These are phyloP conservation scores for Indicator indicator DNA, from an alignment of 2,113 vertebrate species.

Conservation along the genomic window DNA sequence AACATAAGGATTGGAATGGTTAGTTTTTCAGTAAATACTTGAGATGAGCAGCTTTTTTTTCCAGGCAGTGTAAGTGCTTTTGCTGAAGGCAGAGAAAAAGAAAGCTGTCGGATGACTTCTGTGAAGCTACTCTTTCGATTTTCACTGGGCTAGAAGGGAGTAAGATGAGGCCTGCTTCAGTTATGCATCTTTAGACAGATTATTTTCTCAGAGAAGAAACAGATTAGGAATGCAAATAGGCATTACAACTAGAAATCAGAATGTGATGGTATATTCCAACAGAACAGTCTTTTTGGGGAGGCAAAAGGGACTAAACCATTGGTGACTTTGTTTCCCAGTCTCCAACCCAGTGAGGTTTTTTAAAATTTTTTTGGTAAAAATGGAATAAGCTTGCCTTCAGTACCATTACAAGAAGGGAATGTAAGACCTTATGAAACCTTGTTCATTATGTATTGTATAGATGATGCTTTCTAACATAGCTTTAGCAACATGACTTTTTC, in stretches of 20 bases:
- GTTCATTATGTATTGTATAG: background rate
- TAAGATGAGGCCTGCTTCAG: background rate
- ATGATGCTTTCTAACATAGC: background rate
- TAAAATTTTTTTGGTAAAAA: background rate
- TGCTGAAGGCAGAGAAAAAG: background rate
- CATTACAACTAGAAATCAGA: background rate
- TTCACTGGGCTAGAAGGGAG: background rate
- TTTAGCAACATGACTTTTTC: background rate
- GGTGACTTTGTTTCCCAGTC: background rate
- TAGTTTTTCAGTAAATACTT: background rate
- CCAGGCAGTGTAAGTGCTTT: background rate
- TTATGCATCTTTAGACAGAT: background rate
- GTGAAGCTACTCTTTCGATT: background rate
- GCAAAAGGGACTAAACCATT: background rate
- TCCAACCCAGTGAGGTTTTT: background rate
- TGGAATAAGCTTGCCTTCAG: background rate
- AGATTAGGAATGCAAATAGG: background rate
- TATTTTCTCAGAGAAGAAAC: background rate
- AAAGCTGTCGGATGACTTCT: background rate
- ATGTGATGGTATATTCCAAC: background rate
- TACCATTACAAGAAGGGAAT: background rate
- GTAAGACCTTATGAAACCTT: background rate
- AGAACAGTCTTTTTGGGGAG: background rate
- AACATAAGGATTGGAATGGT: background rate
- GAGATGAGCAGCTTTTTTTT: background rate